Evolutionary conservation across 2,888 invertebrate species (phyloP), one percentile per base, ranked within the genome.

Genomic region (Amphiduros pacificus): DNA sequence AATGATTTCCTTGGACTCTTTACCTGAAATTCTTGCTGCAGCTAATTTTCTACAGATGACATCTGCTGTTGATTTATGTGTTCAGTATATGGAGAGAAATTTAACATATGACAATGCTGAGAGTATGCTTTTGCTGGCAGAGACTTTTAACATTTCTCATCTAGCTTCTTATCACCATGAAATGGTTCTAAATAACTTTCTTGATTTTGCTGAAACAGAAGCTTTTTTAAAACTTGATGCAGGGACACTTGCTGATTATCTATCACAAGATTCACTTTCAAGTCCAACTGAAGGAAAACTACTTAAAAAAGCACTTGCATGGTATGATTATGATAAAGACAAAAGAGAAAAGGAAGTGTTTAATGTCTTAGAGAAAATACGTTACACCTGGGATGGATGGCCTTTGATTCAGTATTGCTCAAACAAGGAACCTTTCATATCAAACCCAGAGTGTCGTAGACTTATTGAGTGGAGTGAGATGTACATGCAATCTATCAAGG

Each of bases 371-470:
- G 64, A 67, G 26, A 60, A 56, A 36, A 51, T 67, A 1, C 50
- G 67, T 1, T 67, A 57, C 53, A 61, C 61, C 4, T 31, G 50
- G 6, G 64, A 67, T 28, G 67, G 67, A 22, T 67, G 67, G 67
- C 58, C 62, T 2, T 55, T 62, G 48, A 62, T 67, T 22, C 55
- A 64, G 22, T 57, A 59, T 50, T 64, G 64, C 2, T 29, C 22
- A 17, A 31, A 36, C 14, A 20, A 31, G 9, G 60, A 62, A n/a
- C 62, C 62, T 9, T 67, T 67, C 48, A 44, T 24, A n/a, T 40
- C 44, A 20, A 60, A 64, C 40, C 24, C 31, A 20, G 41, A 60
- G 50, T 67, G 67, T 41, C 26, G 41, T 32, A 44, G 60, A 14
- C 50, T 67, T 3, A 22, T 67, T 6, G 41, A 41, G 2, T 55